Conservation (phyloP, 2,797 vertebrate genomes). For the Scyliorhinus canicula region DNA sequence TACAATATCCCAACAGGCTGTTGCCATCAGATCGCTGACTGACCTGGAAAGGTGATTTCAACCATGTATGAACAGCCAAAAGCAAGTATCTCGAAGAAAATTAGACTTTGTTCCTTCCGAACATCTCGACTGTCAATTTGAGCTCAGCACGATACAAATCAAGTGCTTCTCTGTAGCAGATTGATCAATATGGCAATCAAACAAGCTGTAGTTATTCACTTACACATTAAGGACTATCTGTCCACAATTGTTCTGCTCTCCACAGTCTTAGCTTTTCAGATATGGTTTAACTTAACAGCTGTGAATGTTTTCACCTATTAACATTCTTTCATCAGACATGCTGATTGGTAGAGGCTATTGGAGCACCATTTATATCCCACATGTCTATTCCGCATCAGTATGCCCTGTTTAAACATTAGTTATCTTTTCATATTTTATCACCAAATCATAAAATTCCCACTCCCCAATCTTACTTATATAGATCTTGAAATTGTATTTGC, state of each 20-base stretch:
- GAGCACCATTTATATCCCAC: background rate
- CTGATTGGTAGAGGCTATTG: background rate
- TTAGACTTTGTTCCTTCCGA: background rate
- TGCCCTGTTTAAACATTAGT: background rate
- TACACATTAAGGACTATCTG: conserved; percentile 7
- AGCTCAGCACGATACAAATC: background rate
- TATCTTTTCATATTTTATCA: background rate
- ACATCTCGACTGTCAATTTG: conserved; percentile 20
- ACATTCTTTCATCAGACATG: conserved; percentile 17
- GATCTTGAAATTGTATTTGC: conserved; percentile 6
- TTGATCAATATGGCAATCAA: conserved; percentile 33
- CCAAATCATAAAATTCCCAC: background rate
- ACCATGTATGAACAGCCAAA: background rate
- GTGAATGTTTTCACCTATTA: background rate
- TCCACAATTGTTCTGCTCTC: conserved; percentile 9
- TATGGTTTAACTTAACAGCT: background rate
- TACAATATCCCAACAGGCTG: conserved; percentile 59
- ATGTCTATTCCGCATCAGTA: background rate
- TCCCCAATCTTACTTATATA: background rate
- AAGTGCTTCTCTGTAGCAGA: conserved; percentile 4
- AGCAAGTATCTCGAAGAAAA: background rate
- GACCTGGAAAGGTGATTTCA: conserved; percentile 56
- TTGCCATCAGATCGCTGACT: conserved; percentile 64
- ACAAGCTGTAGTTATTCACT: conserved; percentile 28
- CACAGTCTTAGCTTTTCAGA: background rate